Percentiles rank a stretch among this genome's conserved stretches.
phyloP scores from a whole-genome alignment of 2,888 invertebrate species.

The Euplexia lucipara region DNA sequence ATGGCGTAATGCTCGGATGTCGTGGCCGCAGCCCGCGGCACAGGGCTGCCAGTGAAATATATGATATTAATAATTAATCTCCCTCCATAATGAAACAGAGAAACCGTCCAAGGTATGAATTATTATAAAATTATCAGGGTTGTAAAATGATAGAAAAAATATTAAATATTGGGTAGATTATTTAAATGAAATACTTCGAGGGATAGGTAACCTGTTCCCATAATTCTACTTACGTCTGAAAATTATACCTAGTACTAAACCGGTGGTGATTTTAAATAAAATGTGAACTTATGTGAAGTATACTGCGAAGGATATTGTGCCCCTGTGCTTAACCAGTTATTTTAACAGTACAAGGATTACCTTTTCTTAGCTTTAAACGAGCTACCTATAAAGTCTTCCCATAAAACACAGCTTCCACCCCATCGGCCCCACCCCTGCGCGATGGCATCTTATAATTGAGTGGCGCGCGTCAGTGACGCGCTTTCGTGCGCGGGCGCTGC shows the following conservation, averaged over 20 bases:
- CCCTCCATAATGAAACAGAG: constrained; percentile 54
- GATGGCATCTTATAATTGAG: constrained; percentile 58
- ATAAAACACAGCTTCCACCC: constrained; percentile 5
- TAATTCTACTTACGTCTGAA: neutral
- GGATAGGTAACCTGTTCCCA: constrained; percentile 5
- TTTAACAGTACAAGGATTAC: neutral
- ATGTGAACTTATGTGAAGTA: neutral
- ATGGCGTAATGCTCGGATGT: constrained; percentile 63
- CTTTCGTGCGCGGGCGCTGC: constrained; percentile 38
- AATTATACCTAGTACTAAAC: neutral
- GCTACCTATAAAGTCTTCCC: neutral
- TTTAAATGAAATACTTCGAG: constrained; percentile 9
- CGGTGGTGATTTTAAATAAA: neutral
- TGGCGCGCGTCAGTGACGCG: constrained; percentile 41
- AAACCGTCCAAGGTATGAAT: constrained; percentile 38
- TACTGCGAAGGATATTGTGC: no score
- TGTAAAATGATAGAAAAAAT: constrained; percentile 21
- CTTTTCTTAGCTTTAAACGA: neutral
- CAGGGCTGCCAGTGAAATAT: constrained; percentile 53
- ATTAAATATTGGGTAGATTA: constrained; percentile 10
- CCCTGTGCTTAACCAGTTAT: neutral
- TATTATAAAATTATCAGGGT: constrained; percentile 48
- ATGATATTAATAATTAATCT: constrained; percentile 58
- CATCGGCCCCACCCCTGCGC: constrained; percentile 25
- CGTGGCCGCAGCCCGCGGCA: constrained; percentile 46